These are phyloP conservation scores for Drosophila mojavensis DNA, from an alignment of 1,140 invertebrate species.

Conservation along the genomic window DNA sequence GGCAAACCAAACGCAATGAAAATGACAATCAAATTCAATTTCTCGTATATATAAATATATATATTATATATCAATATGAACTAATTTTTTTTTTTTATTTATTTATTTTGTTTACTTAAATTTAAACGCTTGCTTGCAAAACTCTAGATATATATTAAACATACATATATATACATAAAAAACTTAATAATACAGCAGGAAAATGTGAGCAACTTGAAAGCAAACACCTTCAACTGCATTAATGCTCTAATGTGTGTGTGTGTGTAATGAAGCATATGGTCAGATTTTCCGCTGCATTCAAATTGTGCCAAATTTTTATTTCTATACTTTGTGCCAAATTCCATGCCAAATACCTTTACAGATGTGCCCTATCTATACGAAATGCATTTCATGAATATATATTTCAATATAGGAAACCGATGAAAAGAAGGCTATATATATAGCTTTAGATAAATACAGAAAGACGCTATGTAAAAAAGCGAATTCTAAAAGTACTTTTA, in stretches of 20 bases:
- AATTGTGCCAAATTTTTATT: conserved; percentile 48
- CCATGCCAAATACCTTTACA: conserved; percentile 46
- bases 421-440: too few species aligned
- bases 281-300: conserved; percentile 20
- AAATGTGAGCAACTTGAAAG: background rate
- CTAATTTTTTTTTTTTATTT: too few species aligned
- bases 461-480: too few species aligned
- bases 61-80: too few species aligned
- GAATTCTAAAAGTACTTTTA: too few species aligned
- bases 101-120: too few species aligned
- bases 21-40: too few species aligned
- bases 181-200: background rate
- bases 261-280: conserved; percentile 36
- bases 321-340: conserved; percentile 52
- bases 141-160: too few species aligned
- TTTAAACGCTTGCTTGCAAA: too few species aligned
- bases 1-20: too few species aligned
- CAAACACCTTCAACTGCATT: background rate
- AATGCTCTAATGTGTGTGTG: background rate
- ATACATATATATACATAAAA: background rate
- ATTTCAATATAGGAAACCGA: background rate
- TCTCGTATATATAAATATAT: too few species aligned
- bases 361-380: conserved; percentile 13
- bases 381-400: conserved; percentile 2
- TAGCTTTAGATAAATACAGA: too few species aligned